phyloP scores from a whole-genome alignment of 2,888 invertebrate species.

The Drosophila subsilvestris region DNA sequence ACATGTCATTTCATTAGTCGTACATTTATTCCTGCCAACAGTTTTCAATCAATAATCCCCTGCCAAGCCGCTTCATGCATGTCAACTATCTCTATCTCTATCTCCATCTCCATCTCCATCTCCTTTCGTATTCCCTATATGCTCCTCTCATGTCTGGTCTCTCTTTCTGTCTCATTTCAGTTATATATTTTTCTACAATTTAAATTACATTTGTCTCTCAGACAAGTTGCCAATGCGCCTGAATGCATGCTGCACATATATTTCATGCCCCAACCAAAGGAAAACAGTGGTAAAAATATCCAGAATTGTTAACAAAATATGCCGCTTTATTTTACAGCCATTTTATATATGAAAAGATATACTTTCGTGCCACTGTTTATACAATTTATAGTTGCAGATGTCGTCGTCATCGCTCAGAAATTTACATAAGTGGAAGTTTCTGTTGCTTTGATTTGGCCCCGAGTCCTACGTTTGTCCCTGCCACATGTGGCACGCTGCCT shows the following conservation, averaged over 20 bases:
- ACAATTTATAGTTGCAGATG: constrained; percentile 33
- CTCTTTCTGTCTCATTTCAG: not conserved
- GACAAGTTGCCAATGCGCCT: constrained; percentile 21
- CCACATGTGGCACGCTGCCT: constrained; percentile 35
- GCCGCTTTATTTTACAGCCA: not conserved
- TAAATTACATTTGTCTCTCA: constrained; percentile 56
- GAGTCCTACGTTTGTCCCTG: constrained; percentile 16
- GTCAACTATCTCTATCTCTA: not conserved
- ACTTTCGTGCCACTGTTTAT: constrained; percentile 13
- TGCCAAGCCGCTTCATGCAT: constrained; percentile 9
- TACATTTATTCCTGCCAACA: constrained; percentile 8
- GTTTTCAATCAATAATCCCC: constrained; percentile 54
- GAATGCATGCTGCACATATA: constrained; percentile 38
- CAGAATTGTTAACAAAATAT: not conserved
- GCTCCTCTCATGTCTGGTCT: not conserved
- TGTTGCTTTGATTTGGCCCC: constrained; percentile 18
- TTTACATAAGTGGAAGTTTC: constrained; percentile 62
- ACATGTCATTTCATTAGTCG: constrained; percentile 12
- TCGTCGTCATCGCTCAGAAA: constrained; percentile 28
- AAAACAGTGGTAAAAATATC: constrained; percentile 7
- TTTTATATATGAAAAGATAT: not conserved
- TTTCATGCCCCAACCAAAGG: constrained; percentile 17
- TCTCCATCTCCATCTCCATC: not conserved
- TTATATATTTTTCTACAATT: constrained; percentile 49
- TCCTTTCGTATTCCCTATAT: not conserved